Evolutionary conservation across 1,140 invertebrate genomes (phyloP).

Genomic region (Amyelois transitella): DNA sequence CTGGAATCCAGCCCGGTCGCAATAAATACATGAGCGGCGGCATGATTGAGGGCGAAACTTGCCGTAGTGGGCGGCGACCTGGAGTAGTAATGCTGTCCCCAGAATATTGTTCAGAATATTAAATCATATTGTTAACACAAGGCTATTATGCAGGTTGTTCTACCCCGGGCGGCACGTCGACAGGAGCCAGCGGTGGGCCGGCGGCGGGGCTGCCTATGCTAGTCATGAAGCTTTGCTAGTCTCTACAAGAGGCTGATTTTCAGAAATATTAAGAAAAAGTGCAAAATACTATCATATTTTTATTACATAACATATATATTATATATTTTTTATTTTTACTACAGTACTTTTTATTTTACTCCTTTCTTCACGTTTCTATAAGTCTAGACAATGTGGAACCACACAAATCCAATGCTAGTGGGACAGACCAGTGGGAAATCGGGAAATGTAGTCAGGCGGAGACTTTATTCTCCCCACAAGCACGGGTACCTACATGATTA

Average conservation of each 20-base stretch:
- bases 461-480: no score
- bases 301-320: not conserved
- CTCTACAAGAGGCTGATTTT: slow-evolving; percentile 8
- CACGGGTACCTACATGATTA: no score
- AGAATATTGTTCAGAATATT: not conserved
- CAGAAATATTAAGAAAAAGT: slow-evolving; percentile 38
- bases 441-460: no score
- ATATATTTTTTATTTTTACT: not conserved
- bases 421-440: no score
- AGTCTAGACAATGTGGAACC: no score
- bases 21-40: slow-evolving; percentile 11
- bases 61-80: not conserved
- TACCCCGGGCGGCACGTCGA: slow-evolving; percentile 20
- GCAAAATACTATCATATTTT: slow-evolving; percentile 12
- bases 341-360: not conserved
- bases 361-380: no score
- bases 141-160: slow-evolving; percentile 50
- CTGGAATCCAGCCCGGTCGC: slow-evolving; percentile 35
- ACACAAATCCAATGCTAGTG: no score
- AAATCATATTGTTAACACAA: slow-evolving; percentile 35
- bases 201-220: slow-evolving; percentile 42
- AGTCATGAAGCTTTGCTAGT: slow-evolving; percentile 60
- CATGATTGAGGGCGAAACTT: not conserved
- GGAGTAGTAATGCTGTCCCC: not conserved
- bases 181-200: slow-evolving; percentile 17